Evolutionary conservation across 2,888 invertebrate genomes (phyloP).

Genomic region (Perizoma affinitatum): DNA sequence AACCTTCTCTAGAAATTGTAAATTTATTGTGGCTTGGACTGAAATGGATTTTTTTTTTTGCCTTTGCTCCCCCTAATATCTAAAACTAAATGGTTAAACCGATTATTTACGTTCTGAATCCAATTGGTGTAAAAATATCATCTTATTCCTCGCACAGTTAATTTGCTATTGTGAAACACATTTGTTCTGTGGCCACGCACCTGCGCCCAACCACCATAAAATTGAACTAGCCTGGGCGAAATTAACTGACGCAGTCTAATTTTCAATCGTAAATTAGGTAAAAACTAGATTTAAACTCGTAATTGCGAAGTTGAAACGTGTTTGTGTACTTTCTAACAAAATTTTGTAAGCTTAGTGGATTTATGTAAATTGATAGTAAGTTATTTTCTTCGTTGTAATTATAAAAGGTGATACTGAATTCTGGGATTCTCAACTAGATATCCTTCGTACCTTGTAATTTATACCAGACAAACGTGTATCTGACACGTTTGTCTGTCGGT

Average conservation of each 20-base stretch:
- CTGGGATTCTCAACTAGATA: no score
- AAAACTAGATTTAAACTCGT: constrained; percentile 25
- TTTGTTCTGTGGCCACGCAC: constrained; percentile 47
- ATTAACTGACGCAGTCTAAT: constrained; percentile 56
- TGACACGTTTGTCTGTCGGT: no score
- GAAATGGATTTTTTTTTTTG: no score
- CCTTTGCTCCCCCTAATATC: no score
- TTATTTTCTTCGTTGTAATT: no score
- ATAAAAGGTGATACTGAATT: no score
- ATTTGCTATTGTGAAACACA: constrained; percentile 29
- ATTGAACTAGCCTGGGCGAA: constrained; percentile 73
- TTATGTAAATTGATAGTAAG: no score
- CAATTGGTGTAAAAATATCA: no score
- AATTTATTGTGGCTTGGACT: constrained; percentile 71
- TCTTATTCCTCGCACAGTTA: background rate
- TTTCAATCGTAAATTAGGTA: constrained; percentile 30
- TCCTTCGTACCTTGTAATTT: no score
- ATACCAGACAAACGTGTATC: no score
- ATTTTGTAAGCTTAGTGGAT: background rate
- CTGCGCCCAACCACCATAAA: constrained; percentile 78
- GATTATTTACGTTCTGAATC: no score
- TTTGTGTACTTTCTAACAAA: constrained; percentile 13
- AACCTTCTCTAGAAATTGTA: constrained; percentile 72
- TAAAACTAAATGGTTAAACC: background rate
- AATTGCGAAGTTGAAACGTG: constrained; percentile 17